Base-by-base conservation (phyloP, 2,888 invertebrate genomes). In the Hymenopus coronatus region DNA sequence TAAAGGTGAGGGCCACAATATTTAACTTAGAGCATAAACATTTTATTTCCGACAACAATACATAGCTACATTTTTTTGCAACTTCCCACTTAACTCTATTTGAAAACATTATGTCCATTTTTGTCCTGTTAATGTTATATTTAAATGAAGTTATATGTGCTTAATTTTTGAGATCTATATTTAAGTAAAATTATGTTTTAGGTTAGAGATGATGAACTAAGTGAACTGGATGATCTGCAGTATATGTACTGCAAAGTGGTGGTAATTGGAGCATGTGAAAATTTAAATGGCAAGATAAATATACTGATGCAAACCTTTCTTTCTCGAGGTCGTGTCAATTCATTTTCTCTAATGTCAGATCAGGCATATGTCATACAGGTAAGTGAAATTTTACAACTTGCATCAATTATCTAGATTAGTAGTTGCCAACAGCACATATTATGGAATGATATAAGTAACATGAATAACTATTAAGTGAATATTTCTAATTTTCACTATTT, bases 181-280 rank as follows among this genome's bases (percentile, higher is more conserved):
- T 83, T 83, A 33, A 33, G 33, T n/a, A 84, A 27, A 85, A 12
- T 86, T 90, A 28, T 90, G 81, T 88, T 92, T 81, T 91, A 97
- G 97, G 96, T 98, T 0, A 95, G 99, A 88, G 99, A 99, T 92
- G 99, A 99, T 92, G 99, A 99, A 93, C 93, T 98, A 91, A 95
- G 96, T 25, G 99, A 99, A 92, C 93, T 99, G 88, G 98, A 98
- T 93, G 94, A 95, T 84, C 94, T 99, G 28, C 94, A 96, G 54
- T 94, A 95, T 54, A 95, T 96, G 27, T 96, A 96, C 92, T 98
- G 99, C 92, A 96, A 97, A 92, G 94, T 98, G 46, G 95, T 96
- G 40, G 97, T 98, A 0, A 95, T 96, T 90, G 97, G 98, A 12
- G 97, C 98, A 0, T 95, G 96, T 3, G 99, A 99, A 92, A 98